A percentile compares a stretch with the other conserved stretches of the same genome.
Evolutionary conservation across 2,113 vertebrate genomes (phyloP).

Genomic region (Agapornis roseicollis): DNA sequence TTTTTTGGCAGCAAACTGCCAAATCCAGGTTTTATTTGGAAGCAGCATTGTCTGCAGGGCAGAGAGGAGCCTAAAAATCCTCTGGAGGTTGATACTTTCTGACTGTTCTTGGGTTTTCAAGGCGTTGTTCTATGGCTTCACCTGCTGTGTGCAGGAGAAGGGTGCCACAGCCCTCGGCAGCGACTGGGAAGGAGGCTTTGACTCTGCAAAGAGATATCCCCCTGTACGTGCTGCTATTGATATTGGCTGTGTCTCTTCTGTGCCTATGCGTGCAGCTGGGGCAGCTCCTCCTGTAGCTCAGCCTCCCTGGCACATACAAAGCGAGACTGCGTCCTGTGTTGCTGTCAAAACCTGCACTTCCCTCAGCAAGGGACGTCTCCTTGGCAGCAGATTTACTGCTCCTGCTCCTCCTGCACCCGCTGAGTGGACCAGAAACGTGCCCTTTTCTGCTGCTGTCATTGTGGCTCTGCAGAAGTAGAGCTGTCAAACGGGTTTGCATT

Average conservation of each 20-base stretch:
- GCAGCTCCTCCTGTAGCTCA: background rate
- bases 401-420: background rate
- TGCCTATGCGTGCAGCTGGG: background rate
- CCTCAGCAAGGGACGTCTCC: background rate
- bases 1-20: background rate
- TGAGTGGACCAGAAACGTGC: background rate
- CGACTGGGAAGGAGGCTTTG: background rate
- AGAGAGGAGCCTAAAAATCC: background rate
- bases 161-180: background rate
- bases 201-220: background rate
- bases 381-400: background rate
- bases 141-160: background rate
- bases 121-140: background rate
- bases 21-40: background rate
- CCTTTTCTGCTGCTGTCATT: background rate
- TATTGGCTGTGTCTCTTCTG: background rate
- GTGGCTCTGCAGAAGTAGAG: background rate
- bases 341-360: background rate
- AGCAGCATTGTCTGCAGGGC: background rate
- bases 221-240: fast-evolving
- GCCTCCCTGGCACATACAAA: background rate
- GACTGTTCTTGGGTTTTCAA: background rate
- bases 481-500: background rate
- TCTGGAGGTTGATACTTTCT: background rate
- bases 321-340: background rate